Base-by-base conservation (phyloP, 2,113 vertebrate genomes). In the Speoplatyrhinus poulsoni region DNA sequence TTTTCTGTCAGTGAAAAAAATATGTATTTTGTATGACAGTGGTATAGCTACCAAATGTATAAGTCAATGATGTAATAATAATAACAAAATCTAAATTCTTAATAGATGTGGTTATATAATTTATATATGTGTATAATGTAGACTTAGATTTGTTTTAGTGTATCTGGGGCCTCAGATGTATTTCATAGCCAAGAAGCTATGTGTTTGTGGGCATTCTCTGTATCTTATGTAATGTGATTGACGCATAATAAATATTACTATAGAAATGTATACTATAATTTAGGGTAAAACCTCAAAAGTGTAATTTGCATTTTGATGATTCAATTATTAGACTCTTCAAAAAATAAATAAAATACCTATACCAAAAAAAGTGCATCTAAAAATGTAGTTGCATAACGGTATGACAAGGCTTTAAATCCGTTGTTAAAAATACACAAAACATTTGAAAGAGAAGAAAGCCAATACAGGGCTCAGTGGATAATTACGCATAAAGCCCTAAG, bases 151-250 rank as follows among this genome's bases (percentile, higher is more conserved):
- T 56, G 65, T 65, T 67, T 65, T 50, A 76, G 61, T 72, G 67
- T 67, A 55, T 67, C 54, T 81, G 76, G 63, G 79, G 62, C 49
- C 59, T 3, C 66, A 53, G 65, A 82, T 54, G 60, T 85, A 81
- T 84, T 87, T 72, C 66, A 85, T 82, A 75, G 82, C 73, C 70
- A 80, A 49, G 69, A 60, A 59, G 60, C 72, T 68, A 66, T 77
- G 60, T 61, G 81, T 75, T 56, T 80, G 85, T 92, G 87, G 58
- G 61, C 85, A 80, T 81, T 70, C 73, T 81, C 78, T 88, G 90
- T 91, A 90, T 87, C 82, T 91, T 84, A 77, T 92, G 91, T 92
- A 86, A 80, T 85, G 89, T 93, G 88, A 77, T 77, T 88, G 65
- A 83, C 86, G 76, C 74, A 63, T 73, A 91, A 88, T 88, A 89